These are phyloP conservation scores for Oncorhynchus gorbuscha DNA, from an alignment of 2,113 vertebrate species.

Conservation along the genomic window DNA sequence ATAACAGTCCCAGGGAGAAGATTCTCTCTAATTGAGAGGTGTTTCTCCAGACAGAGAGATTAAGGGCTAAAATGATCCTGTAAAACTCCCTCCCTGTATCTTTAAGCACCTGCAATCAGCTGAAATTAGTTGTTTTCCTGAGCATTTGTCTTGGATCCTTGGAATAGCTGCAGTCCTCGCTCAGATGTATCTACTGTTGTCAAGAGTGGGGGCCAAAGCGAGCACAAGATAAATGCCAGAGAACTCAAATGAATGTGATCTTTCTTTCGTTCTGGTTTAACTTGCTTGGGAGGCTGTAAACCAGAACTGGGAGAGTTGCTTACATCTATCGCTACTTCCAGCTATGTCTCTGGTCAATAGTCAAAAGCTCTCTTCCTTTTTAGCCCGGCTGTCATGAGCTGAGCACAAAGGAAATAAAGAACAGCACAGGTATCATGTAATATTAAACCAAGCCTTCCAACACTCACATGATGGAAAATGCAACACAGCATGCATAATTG, in stretches of 20 bases:
- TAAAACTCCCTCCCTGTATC: conserved; percentile 31
- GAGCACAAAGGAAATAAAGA: conserved; percentile 6
- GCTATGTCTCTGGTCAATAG: background rate
- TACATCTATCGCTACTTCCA: background rate
- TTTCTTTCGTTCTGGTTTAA: too few relatives aligned
- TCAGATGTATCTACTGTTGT: conserved; percentile 35
- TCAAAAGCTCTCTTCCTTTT: too few relatives aligned
- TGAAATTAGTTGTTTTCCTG: conserved; percentile 43
- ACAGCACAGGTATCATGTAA: conserved; percentile 37
- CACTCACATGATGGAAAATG: conserved; percentile 46
- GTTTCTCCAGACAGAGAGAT: conserved; percentile 6
- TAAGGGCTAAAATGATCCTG: conserved; percentile 16
- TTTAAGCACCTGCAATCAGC: conserved; percentile 45
- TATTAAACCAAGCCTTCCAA: conserved; percentile 45
- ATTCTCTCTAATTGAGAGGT: conserved; percentile 22
- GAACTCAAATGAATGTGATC: too few relatives aligned
- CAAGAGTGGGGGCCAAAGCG: background rate
- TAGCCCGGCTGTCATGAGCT: too few relatives aligned
- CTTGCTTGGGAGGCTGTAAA: too few relatives aligned
- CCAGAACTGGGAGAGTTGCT: background rate
- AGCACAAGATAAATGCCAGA: conserved; percentile 18
- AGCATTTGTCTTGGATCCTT: conserved; percentile 29
- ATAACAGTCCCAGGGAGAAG: conserved; percentile 11
- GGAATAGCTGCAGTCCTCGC: conserved; percentile 48
- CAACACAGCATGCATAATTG: conserved; percentile 57